A percentile compares a stretch with the other conserved stretches of the same genome.
These are phyloP conservation scores for Julus scandinavius DNA, from an alignment of 2,888 invertebrate species.

Conservation along the genomic window DNA sequence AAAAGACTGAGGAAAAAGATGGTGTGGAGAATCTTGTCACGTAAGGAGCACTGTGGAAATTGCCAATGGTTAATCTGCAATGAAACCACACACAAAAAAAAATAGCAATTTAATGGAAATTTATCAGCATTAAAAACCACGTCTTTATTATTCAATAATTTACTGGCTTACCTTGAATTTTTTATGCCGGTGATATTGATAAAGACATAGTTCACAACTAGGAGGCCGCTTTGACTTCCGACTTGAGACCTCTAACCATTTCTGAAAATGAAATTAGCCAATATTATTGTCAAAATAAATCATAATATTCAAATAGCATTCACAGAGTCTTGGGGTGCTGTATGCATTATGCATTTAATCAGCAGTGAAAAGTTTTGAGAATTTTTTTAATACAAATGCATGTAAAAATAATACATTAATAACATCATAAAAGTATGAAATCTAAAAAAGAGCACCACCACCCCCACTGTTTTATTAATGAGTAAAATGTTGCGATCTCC, in stretches of 20 bases:
- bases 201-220: conserved; percentile 70
- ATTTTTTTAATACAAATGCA: too few species aligned
- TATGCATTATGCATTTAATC: too few species aligned
- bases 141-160: background rate
- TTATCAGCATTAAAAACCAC: background rate
- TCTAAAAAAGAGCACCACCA: too few species aligned
- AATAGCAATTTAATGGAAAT: background rate
- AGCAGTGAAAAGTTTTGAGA: too few species aligned
- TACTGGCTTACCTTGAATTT: conserved; percentile 67
- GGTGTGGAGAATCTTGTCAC: conserved; percentile 68
- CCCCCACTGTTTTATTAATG: too few species aligned
- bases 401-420: too few species aligned
- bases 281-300: background rate
- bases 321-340: too few species aligned
- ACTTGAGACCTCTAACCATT: conserved; percentile 69
- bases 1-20: conserved; percentile 68
- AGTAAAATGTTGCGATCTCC: too few species aligned
- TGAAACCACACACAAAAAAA: conserved; percentile 56
- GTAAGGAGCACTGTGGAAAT: conserved; percentile 67
- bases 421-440: too few species aligned
- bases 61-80: conserved; percentile 68
- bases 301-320: background rate
- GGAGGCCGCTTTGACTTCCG: conserved; percentile 68
- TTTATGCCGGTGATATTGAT: conserved; percentile 68
- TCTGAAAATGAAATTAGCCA: conserved; percentile 63